phyloP scores from a whole-genome alignment of 2,113 vertebrate species.

The pig (Sus scrofa) region T2T-Sscrofa CM000825.6:72519501-72520000 shows the following conservation, averaged over 20 bases:
- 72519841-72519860: background rate
- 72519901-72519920: background rate
- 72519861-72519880: background rate
- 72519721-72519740: background rate
- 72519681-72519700: background rate
- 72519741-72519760: background rate
- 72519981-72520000: background rate
- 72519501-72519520: background rate
- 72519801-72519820: background rate
- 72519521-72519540: background rate
- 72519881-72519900: background rate
- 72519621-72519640: constrained; percentile 32
- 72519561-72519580: background rate
- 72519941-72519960: background rate
- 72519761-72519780: background rate
- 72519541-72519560: background rate
- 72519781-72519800: background rate
- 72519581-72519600: background rate
- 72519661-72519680: background rate
- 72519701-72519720: background rate
- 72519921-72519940: background rate
- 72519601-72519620: constrained; percentile 38
- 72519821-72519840: no score
- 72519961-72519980: background rate
- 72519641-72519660: background rate